A percentile compares a stretch with the other conserved stretches of the same genome.
Evolutionary conservation across 2,113 vertebrate genomes (phyloP).

Genomic region (Anarhynchus alexandrinus): DNA sequence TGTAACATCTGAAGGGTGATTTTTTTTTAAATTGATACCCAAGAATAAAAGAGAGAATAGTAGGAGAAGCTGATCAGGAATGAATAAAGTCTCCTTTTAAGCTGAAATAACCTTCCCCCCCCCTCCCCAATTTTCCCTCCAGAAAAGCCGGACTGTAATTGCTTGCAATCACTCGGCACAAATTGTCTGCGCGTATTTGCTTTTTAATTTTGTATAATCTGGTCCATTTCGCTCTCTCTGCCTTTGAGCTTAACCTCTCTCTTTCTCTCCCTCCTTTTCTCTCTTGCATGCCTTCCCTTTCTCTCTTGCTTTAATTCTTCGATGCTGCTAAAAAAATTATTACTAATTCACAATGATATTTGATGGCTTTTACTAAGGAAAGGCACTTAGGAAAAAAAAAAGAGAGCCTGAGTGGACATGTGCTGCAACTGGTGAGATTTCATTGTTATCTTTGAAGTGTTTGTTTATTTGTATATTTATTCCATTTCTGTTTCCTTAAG

Average conservation of each 20-base stretch:
- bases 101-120: conserved; percentile 74
- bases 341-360: conserved; percentile 70
- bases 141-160: conserved; percentile 85
- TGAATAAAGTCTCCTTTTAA: conserved; percentile 86
- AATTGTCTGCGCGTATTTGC: conserved; percentile 85
- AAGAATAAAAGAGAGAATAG: conserved; percentile 83
- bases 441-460: conserved; percentile 47
- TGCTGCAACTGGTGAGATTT: conserved; percentile 55
- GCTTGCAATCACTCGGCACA: conserved; percentile 84
- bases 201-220: conserved; percentile 91
- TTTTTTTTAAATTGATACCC: conserved; percentile 78
- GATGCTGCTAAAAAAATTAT: conserved; percentile 62
- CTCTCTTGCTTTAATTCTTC: conserved; percentile 70
- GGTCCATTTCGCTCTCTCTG: conserved; percentile 83
- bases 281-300: conserved; percentile 26
- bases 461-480: conserved; percentile 42
- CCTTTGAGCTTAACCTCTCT: conserved; percentile 81
- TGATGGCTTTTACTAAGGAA: conserved; percentile 71
- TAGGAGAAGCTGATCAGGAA: conserved; percentile 84
- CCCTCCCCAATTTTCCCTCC: conserved; percentile 75
- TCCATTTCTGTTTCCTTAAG: background rate
- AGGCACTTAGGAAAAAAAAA: conserved; percentile 62
- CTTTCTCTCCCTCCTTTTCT: conserved; percentile 53
- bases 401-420: conserved; percentile 25
- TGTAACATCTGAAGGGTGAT: conserved; percentile 79